Evolutionary conservation across 1,140 invertebrate genomes (phyloP), one percentile per base, ranked within the genome.

Genomic region (Teleopsis dalmanni): DNA sequence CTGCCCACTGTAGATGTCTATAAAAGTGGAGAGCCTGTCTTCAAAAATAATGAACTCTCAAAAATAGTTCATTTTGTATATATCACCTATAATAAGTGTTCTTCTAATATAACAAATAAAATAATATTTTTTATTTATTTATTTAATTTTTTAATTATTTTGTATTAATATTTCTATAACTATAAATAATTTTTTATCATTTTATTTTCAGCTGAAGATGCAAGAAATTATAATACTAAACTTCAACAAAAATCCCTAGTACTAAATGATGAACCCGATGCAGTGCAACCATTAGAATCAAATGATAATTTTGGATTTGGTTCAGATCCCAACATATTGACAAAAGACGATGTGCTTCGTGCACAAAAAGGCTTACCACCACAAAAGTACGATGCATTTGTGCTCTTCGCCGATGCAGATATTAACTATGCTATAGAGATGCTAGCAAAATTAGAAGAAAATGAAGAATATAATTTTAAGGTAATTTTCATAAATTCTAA

Each of bases 371-470:
- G 79, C 14, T 55, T 76, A 42, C 59, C 71, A 42, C 70, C 73
- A 38, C 77, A 80, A 57, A 66, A 62, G 40, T 87, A 86, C 56
- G 80, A 86, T 73, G 84, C 83, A 5, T 85, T 82, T 60, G 71
- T 86, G 26, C 60, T 85, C n/a, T 85, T 76, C 62, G 77, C 78
- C n/a, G 79, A 85, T 50, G 79, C 82, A 48, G 83, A 87, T 69
- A 60, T 69, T 14, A 66, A 77, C 25, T 83, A 83, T 75, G 83
- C 77, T 2, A 73, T 67, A 2, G 65, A 81, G 57, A 70, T 85
- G 31, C 68, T 84, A 33, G 65, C 76, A n/a, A 76, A 72, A 57
- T 70, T 85, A 59, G 83, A 85, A 66, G 63, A 78, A 38, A 77
- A 77, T 59, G 57, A 54, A 6, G 53, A 54, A 22, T 69, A 58